Evolutionary conservation across 2,113 vertebrate species (phyloP), one percentile per base, ranked within the genome.

Genomic region (Tangachromis dhanisi): DNA sequence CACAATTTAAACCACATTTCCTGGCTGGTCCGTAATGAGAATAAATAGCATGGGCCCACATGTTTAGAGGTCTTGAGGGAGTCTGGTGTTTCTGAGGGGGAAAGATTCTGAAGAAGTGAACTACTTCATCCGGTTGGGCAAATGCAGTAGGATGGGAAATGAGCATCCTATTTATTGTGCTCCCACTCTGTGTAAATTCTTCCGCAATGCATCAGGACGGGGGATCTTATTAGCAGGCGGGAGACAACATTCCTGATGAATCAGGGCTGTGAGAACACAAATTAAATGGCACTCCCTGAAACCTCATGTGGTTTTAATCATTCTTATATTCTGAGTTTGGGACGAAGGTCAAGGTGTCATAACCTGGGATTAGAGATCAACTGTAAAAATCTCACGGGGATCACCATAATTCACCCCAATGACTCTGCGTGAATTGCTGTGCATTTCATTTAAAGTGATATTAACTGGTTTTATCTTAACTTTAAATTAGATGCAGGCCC

Each of bases 1-100:
- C 66, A 90, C 90, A 93, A 89, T 90, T 87, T 89, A 84, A 92
- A 90, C 68, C 89, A 86, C 78, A 91, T 86, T 92, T 95, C 92
- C 87, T 92, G 87, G 47, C 87, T 85, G 21, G 29, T 86, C 35
- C n/a, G 2, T 89, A 88, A 92, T 86, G 68, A 91, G 92, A 93
- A 94, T 89, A 86, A 94, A 95, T 92, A 71, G 80, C 82, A 80
- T 40, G 4, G 42, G 31, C 21, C 61, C 4, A 17, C 83, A 88
- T 90, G 80, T 83, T 83, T 83, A 8, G 12, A 45, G 66, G 38
- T 51, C 55, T 45, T 33, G 24, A 12, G 31, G 24, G 81, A 82
- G 33, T 24, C 24, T 63, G 51, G 3, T 66, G 29, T 68, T 55
- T 85, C 6, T 81, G 45, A 55, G 16, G 49, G 59, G 49, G 47